Evolutionary conservation across 2,888 invertebrate species (phyloP), one percentile per base, ranked within the genome.

Genomic region (Hesperia comma): DNA sequence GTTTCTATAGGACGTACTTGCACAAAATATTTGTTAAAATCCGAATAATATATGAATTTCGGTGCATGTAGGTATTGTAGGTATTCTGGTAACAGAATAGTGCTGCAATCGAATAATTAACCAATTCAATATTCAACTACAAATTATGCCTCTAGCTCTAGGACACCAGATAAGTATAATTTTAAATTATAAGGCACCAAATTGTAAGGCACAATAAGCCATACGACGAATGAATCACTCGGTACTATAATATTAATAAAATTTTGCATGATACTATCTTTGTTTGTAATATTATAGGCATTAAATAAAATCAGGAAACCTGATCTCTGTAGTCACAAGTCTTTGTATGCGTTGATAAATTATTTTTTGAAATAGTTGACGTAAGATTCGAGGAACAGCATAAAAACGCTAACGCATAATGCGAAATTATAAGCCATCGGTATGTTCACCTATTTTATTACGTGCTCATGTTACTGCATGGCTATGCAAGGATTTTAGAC

Each of bases 301-400:
- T 46, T 63, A 46, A 10, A 33, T 21, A 33, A 19, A 33, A 46
- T n/a, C 19, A 40, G 43, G 55, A 55, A 63, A 63, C 55, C 46
- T n/a, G 55, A 63, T 55, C 21, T 19, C n/a, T 46, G 26, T 40
- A n/a, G 37, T 56, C 19, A 46, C 6, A 10, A 56, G 33, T 33
- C 32, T 32, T 14, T 15, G 55, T 21, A 10, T 21, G 53, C 12
- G n/a, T 43, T 37, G 41, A 54, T 61, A 61, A 46, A 60, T 19
- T 15, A 51, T 61, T 51, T 51, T 51, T 7, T 61, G 33, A 19
- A 61, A 37, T 43, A 43, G 32, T 46, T 33, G n/a, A 61, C 61
- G 26, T 41, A 21, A 40, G 10, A n/a, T 61, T 61, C 61, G 40
- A 10, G 40, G 53, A 61, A 61, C n/a, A 21, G 7, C 6, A 14